phyloP scores from a whole-genome alignment of 2,888 invertebrate genomes.

The Ophion slaviceki region DNA sequence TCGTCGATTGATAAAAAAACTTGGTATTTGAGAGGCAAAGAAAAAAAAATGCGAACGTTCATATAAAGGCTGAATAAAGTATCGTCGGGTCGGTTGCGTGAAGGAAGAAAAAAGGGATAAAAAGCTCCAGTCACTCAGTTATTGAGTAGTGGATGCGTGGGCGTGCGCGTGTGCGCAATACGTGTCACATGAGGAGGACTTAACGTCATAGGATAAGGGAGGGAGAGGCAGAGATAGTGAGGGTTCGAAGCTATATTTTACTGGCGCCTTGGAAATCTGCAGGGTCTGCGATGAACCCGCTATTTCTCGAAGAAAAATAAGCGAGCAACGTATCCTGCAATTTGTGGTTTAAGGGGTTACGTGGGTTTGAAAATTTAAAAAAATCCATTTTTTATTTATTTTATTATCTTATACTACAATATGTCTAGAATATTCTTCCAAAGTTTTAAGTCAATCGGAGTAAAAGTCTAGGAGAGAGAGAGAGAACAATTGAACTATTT shows the following conservation, averaged over 20 bases:
- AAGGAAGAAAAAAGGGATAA: constrained; percentile 35
- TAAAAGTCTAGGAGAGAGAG: no score
- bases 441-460: no score
- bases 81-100: constrained; percentile 17
- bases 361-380: no score
- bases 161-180: constrained; percentile 70
- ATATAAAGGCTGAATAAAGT: constrained; percentile 15
- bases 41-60: constrained; percentile 13
- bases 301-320: neutral
- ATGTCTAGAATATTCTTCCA: no score
- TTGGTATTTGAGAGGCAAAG: neutral
- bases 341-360: neutral
- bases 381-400: no score
- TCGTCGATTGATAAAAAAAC: constrained; percentile 14
- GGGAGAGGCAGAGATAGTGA: constrained; percentile 7
- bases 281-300: constrained; percentile 4
- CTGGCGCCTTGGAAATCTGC: constrained; percentile 27
- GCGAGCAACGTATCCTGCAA: neutral
- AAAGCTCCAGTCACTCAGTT: constrained; percentile 63
- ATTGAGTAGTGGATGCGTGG: constrained; percentile 69
- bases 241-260: constrained; percentile 27
- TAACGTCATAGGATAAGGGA: constrained; percentile 32
- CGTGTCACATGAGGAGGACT: constrained; percentile 52
- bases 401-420: no score
- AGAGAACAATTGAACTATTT: no score